Base-by-base conservation (phyloP, 2,888 invertebrate species). In the Drosophila meridiana region DNA sequence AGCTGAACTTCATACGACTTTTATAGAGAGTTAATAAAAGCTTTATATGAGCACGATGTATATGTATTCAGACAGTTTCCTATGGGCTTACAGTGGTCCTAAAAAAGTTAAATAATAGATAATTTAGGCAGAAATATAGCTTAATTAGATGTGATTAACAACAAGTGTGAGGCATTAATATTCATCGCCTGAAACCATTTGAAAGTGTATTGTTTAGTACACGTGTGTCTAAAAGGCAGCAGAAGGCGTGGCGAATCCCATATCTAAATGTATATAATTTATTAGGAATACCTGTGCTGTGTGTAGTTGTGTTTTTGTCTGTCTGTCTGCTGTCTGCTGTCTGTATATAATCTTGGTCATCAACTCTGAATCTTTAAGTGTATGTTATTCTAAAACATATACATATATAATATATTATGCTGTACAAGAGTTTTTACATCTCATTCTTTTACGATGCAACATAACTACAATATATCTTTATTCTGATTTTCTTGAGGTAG, bases 1-100 rank as follows among this genome's bases (percentile, higher is more conserved):
- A 34, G 20, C 2, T 52, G 20, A 52, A 52, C 36, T 52, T 52
- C 52, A 52, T 34, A 52, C 26, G 52, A 52, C 52, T 36, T 36
- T 52, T 52, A 36, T 26, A 36, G 52, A 52, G 52, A 36, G 34
- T 26, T 36, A 36, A 52, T 52, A 36, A 34, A 34, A 52, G 34
- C 52, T 52, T 36, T 52, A 32, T 9, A 32, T 32, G n/a, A 4
- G 50, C 50, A 48, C 2, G 14, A 48, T 14, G 30, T 28, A 28
- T 11, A n/a, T 9, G n/a, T 9, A n/a, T 50, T 32, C 32, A n/a
- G 32, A 32, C 32, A n/a, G 30, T 32, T 34, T 4, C 11, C 50
- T 32, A 20, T 11, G 50, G 0, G 32, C 3, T 50, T 32, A 32
- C 8, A 48, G 48, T 2, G 9, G 50, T 32, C 50, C 32, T 32